Base-by-base conservation (phyloP, 1,140 invertebrate species). In the Ostrea edulis region DNA sequence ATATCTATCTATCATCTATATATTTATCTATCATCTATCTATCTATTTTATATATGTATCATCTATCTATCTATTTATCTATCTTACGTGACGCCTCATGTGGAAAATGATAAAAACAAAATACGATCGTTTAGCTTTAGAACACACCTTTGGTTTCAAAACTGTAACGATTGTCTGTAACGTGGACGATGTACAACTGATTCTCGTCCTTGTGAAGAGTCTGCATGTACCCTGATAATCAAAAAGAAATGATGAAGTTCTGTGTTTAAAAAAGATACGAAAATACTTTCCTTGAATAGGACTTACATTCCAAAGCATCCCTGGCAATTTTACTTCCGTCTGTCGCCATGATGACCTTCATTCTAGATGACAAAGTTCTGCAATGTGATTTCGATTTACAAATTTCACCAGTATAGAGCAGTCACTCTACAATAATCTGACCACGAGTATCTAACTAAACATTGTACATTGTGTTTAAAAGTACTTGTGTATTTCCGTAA, bases 71-170 rank as follows among this genome's bases (percentile, higher is more conserved):
- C n/a, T n/a, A n/a, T n/a, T n/a, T n/a, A n/a, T n/a, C n/a, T n/a
- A n/a, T n/a, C n/a, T n/a, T n/a, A n/a, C n/a, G n/a, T n/a, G n/a
- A n/a, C 1, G 35, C 5, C 35, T 44, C 35, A 44, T 44, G 35
- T 5, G 2, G 5, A 44, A 44, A 44, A 44, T 44, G 35, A 2
- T 44, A 2, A 44, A 2, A 44, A 44, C 35, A 44, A 44, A 44
- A 44, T 44, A n/a, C 35, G 35, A 44, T 5, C 35, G 35, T 20
- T 20, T 20, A 62, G 14, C 17, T 17, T 8, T 35, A 14, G 25
- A 29, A 77, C 68, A 11, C 25, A 77, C 68, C 68, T 77, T 29
- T 77, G 25, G 25, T 77, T 77, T 77, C 68, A 77, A 71, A 77
- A 29, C 68, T 35, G 29, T 77, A 77, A 9, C 68, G 22, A 77